Evolutionary conservation across 37 sponge, comb jelly and placozoan species (phyloP), one percentile per base, ranked within the genome.

Genomic region (Cliona cf. orientalis): DNA sequence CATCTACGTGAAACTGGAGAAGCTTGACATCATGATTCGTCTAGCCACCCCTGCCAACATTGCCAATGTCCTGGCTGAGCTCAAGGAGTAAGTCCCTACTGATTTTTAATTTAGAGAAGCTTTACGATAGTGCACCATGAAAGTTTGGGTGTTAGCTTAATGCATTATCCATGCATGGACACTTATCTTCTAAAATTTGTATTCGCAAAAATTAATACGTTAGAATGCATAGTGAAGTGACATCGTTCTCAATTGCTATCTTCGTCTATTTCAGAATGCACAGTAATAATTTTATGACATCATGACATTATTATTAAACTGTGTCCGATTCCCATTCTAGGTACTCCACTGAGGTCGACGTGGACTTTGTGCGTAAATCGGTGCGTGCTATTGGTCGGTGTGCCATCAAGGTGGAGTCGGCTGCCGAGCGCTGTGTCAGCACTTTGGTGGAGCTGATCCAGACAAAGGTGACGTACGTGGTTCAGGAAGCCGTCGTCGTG

Each of bases 1-100:
- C 14, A 98, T 98, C 55, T 98, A 98, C 64, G 99, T 98, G 70
- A 98, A 98, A 56, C 86, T 98, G 80, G 99, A 98, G 86, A 98
- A 98, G 74, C 79, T 98, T 78, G 99, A 98, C 75, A 94, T 98
- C 78, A 98, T 98, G 99, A 98, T 98, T 19, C 92, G 99, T 0
- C 93, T 98, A n/a, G 78, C 91, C 46, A 94, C 75, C 38, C 69
- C 75, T 36, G 56, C 71, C 31, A 98, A 98, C 90, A 98, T 98
- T 58, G 90, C 87, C 12, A 92, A 79, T 66, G 96, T 98, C 23
- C 84, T 98, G 6, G 90, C 99, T 61, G 99, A 98, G 74, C 80
- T 98, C 81, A 98, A 98, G 46, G 99, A 98, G 99, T 95, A 56
- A 85, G n/a, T 90, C 75, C n/a, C 12, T 5, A 79, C 55, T 49